Base-by-base conservation (phyloP, 2,797 vertebrate species). In the Triplophysa yarkandensis region DNA sequence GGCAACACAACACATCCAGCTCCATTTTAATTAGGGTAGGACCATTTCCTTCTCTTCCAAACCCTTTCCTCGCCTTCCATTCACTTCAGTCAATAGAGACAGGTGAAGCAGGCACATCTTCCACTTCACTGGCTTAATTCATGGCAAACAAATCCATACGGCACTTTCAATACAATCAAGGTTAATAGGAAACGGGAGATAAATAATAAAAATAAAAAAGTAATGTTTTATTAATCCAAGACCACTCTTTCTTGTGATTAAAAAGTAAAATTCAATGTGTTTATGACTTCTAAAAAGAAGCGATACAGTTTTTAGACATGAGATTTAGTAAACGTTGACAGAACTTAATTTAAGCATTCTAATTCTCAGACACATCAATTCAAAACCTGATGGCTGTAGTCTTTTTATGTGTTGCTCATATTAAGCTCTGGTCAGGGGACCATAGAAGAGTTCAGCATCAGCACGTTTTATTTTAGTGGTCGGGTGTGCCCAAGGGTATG, bases 1-100 rank as follows among this genome's bases (percentile, higher is more conserved):
- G 81, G 88, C 83, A 90, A 90, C 86, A 85, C 84, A 86, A 89
- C 85, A 84, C 85, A 86, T 86, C 74, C 48, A 85, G 85, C 73
- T 88, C 70, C 83, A 82, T 87, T 91, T 91, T 90, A 91, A 91
- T 90, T 86, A 87, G 86, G 85, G 82, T 73, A 79, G 68, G 30
- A 57, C 43, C 19, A 73, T 81, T 84, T 85, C 66, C 64, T 76
- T 80, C 67, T 72, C 80, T 54, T 36, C 23, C 8, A 60, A 30
- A 32, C 50, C 17, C 13, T 32, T 70, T 54, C 48, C 63, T 66
- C 39, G 28, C 19, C 44, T 71, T 69, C 43, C 27, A 11, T 67
- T 52, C 32, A n/a, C 6, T 39, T n/a, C 34, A 25, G 44, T 64
- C 19, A 8, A 77, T 64, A 36, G 41, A 34, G 17, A 11, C 72